A percentile compares a stretch with the other conserved stretches of the same genome.
Evolutionary conservation across 2,797 vertebrate species (phyloP).

Genomic region (Takifugu rubripes): DNA sequence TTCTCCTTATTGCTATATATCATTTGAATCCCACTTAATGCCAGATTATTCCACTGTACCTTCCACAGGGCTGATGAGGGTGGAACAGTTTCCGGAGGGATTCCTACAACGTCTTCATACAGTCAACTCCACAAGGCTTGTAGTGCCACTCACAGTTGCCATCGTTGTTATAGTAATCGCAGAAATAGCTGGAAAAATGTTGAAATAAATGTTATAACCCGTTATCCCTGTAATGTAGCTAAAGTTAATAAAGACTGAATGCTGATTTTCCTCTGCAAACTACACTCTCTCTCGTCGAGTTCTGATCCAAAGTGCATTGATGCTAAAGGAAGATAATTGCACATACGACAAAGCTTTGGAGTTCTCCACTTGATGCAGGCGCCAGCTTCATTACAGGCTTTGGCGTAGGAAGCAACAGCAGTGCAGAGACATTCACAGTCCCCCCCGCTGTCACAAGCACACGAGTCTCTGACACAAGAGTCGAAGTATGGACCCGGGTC

Average conservation of each 20-base stretch:
- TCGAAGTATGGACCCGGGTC: conserved; percentile 84
- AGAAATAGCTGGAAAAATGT: conserved; percentile 80
- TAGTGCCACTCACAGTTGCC: conserved; percentile 90
- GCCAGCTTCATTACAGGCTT: conserved; percentile 82
- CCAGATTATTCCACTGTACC: conserved; percentile 65
- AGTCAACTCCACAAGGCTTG: conserved; percentile 84
- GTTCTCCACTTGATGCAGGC: conserved; percentile 86
- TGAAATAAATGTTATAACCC: too few species aligned
- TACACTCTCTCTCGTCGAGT: too few species aligned
- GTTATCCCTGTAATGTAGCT: too few species aligned
- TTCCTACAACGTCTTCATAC: conserved; percentile 89
- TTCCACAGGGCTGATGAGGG: conserved; percentile 81
- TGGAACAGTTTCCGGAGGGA: conserved; percentile 80
- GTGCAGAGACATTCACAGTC: conserved; percentile 92
- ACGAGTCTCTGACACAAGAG: conserved; percentile 87
- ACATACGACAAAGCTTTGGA: conserved; percentile 88
- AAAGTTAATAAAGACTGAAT: too few species aligned
- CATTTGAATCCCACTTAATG: neutral
- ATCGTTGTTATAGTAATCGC: conserved; percentile 87
- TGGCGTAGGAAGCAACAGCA: conserved; percentile 88
- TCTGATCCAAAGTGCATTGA: neutral
- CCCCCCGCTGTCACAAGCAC: conserved; percentile 88
- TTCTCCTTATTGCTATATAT: too few species aligned
- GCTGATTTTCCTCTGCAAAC: too few species aligned
- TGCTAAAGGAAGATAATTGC: neutral